These are phyloP conservation scores for Caenorhabditis parvicauda DNA, from an alignment of 2,888 invertebrate genomes.

Conservation along the genomic window DNA sequence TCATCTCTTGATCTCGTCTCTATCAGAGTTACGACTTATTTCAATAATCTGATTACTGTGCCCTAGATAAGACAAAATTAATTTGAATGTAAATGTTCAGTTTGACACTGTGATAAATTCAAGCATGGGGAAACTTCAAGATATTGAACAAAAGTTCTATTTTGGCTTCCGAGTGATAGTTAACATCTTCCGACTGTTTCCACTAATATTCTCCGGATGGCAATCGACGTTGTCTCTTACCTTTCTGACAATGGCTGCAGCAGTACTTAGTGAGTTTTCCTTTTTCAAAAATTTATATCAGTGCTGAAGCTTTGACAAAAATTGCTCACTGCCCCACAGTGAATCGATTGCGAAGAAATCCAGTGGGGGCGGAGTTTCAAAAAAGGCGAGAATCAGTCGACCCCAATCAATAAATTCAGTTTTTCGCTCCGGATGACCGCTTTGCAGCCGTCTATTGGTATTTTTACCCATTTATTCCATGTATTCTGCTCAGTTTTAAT, in stretches of 20 bases:
- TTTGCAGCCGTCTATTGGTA: no score
- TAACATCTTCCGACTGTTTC: constrained; percentile 29
- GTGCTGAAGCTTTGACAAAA: no score
- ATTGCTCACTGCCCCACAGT: no score
- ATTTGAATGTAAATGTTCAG: no score
- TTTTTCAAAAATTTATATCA: constrained; percentile 10
- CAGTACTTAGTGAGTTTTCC: constrained; percentile 30
- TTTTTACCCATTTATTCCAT: no score
- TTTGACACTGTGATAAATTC: neutral
- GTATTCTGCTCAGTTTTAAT: no score
- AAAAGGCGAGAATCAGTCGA: no score
- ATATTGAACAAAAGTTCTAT: constrained; percentile 22
- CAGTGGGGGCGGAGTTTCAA: no score
- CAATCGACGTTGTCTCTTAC: constrained; percentile 29
- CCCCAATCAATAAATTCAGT: no score
- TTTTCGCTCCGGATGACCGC: no score
- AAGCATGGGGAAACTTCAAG: constrained; percentile 21
- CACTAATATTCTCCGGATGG: constrained; percentile 27
- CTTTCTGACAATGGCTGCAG: constrained; percentile 26
- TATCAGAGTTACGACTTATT: neutral
- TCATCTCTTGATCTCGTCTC: neutral
- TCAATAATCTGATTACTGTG: neutral
- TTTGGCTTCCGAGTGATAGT: constrained; percentile 27
- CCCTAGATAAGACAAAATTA: constrained; percentile 10
- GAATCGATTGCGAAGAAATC: no score